Base-by-base conservation (phyloP, 2,797 vertebrate species). In the Sebastes hubbsi region DNA sequence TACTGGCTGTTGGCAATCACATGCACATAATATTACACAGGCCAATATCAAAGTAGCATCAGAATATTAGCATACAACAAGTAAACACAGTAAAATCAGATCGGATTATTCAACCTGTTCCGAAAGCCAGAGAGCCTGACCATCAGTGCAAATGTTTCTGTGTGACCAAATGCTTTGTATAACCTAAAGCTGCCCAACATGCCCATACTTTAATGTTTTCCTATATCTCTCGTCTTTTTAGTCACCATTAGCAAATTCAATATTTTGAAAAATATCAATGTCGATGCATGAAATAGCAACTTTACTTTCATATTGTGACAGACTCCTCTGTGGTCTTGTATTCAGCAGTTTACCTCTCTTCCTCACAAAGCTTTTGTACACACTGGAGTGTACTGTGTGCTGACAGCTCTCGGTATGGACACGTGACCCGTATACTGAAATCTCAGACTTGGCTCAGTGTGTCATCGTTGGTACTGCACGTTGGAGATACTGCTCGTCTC, bases 401-500 rank as follows among this genome's bases (percentile, higher is more conserved):
- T 80, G 79, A 76, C 77, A 83, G 87, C 52, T 71, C 79, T 78
- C 78, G 75, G 78, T 80, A 67, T 24, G 27, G 54, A 49, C 86
- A 82, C 59, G 49, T 90, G 88, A 90, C 88, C 81, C 30, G 62
- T 75, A 66, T 88, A 71, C 81, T 81, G 70, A 91, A 91, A 91
- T 87, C 87, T 86, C 80, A 67, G 74, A 87, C 85, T 91, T 91
- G 92, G 91, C 92, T 89, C 77, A 34, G 64, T 42, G 24, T 80
- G 60, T 74, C 67, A 80, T 73, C 22, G 69, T n/a, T 52, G 78
- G 75, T 66, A 30, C 89, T 93, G 89, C 86, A 87, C 16, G 34
- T 10, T 79, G 81, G 77, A 92, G 91, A 92, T 92, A 92, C 75
- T 25, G 83, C 82, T 92, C 61, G 12, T 87, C 81, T 87, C 87